Conservation (phyloP, 2,113 vertebrate genomes). For the Tachuris rubrigastra region DNA sequence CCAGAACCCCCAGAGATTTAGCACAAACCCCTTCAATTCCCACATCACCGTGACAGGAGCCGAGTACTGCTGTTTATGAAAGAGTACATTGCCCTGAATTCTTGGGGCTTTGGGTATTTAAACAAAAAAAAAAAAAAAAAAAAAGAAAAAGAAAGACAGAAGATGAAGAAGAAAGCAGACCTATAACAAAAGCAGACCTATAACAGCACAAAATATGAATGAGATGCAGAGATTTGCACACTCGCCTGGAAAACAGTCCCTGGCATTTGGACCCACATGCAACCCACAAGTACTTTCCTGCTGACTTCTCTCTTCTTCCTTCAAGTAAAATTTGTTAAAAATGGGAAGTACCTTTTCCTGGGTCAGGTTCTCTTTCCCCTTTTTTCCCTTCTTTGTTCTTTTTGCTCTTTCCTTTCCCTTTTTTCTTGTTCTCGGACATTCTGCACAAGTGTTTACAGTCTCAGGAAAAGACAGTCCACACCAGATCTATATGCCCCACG, state of each 20-base stretch:
- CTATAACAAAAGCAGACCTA: conserved; percentile 1
- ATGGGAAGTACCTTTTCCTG: conserved; percentile 70
- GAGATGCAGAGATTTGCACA: conserved; percentile 39
- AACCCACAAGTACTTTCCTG: conserved; percentile 24
- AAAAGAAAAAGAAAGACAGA: background rate
- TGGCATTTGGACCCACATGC: conserved; percentile 41
- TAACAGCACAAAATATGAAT: conserved; percentile 23
- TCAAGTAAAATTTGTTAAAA: conserved; percentile 65
- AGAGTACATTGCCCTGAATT: background rate
- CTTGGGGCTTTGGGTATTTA: background rate
- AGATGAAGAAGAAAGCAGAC: background rate
- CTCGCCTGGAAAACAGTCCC: background rate
- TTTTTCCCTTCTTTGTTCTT: conserved; percentile 78
- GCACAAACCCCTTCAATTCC: background rate
- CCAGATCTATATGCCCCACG: conserved; percentile 62
- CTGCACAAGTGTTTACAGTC: conserved; percentile 66
- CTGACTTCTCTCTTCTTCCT: conserved; percentile 51
- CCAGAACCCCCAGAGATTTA: background rate
- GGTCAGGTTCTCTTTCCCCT: conserved; percentile 74
- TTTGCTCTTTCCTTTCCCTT: conserved; percentile 76
- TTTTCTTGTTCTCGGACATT: conserved; percentile 78
- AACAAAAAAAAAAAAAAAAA: background rate
- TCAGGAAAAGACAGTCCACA: conserved; percentile 57
- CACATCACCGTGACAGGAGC: background rate
- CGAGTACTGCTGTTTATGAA: background rate